These are phyloP conservation scores for Ophonus ardosiacus DNA, from an alignment of 2,888 invertebrate species.

Conservation along the genomic window DNA sequence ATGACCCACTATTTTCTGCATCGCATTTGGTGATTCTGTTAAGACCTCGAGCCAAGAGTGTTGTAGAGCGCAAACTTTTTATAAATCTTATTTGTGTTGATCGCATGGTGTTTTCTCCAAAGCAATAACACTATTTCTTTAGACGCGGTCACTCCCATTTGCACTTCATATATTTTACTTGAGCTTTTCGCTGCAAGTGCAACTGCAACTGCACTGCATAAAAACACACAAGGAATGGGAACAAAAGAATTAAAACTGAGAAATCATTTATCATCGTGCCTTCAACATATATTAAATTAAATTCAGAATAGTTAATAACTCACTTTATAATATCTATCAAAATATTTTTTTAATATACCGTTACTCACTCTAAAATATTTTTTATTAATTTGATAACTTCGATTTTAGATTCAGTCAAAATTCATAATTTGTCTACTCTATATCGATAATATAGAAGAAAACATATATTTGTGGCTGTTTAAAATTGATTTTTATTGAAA, in stretches of 20 bases:
- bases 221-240: neutral
- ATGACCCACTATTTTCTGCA: neutral
- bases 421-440: too few relatives aligned
- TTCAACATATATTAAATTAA: neutral
- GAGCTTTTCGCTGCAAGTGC: neutral
- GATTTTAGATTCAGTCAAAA: too few relatives aligned
- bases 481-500: too few relatives aligned
- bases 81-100: neutral
- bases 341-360: too few relatives aligned
- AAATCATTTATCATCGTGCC: neutral
- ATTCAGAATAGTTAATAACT: neutral
- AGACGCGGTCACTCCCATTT: slow-evolving; percentile 27
- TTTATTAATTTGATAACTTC: too few relatives aligned
- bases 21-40: neutral
- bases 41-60: neutral
- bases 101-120: neutral
- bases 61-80: neutral
- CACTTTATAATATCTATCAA: too few relatives aligned
- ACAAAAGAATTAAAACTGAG: neutral
- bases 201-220: neutral
- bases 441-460: too few relatives aligned
- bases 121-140: slow-evolving; percentile 34
- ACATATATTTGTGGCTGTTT: too few relatives aligned
- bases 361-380: too few relatives aligned
- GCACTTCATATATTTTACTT: slow-evolving; percentile 31